A percentile compares a stretch with the other conserved stretches of the same genome.
Evolutionary conservation across 2,888 invertebrate species (phyloP).

Genomic region (Cataglyphis livida): DNA sequence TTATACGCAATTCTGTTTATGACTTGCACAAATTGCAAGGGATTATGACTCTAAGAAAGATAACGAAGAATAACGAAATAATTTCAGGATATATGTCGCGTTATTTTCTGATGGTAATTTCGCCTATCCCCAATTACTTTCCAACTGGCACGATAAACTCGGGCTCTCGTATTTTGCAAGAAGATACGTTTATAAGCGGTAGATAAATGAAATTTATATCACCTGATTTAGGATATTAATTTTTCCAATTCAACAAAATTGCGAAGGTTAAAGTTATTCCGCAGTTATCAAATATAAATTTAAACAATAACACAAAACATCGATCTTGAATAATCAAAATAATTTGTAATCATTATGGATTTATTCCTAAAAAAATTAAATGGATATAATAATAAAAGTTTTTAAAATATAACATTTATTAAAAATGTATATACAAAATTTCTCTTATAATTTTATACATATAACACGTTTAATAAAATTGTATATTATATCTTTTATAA

Average conservation of each 20-base stretch:
- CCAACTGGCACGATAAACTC: slow-evolving; percentile 19
- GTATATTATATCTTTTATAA: neutral
- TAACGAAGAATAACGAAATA: neutral
- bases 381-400: neutral
- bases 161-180: slow-evolving; percentile 2
- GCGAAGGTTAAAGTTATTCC: neutral
- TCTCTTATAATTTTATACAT: neutral
- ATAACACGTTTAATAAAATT: neutral
- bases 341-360: neutral
- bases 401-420: neutral
- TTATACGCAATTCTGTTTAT: neutral
- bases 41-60: neutral
- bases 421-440: neutral
- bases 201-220: slow-evolving; percentile 2
- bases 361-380: neutral
- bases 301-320: neutral
- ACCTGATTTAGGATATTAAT: slow-evolving; percentile 10
- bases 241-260: slow-evolving; percentile 16
- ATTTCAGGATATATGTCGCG: neutral
- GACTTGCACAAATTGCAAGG: neutral
- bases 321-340: no score
- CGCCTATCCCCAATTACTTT: neutral
- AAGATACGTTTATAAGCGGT: neutral
- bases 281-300: neutral
- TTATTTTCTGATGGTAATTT: slow-evolving; percentile 15